Evolutionary conservation across 64 coral and sea anemone genomes (phyloP).

Genomic region (Exaiptasia diaphana): DNA sequence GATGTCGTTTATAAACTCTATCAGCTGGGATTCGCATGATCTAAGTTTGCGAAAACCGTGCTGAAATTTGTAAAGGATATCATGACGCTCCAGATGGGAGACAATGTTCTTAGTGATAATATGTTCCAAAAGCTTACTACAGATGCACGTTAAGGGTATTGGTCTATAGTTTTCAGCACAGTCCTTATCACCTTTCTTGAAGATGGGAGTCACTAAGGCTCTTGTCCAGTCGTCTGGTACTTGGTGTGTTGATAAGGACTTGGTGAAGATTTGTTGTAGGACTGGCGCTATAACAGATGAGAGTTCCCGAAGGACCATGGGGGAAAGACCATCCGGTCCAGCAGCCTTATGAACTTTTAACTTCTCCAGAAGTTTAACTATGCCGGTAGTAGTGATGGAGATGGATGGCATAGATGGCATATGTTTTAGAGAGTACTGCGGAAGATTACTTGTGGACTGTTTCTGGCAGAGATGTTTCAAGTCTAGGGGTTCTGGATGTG

Average conservation of each 20-base stretch:
- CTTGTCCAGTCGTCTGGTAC: constrained; percentile 30
- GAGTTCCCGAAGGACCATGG: constrained; percentile 1
- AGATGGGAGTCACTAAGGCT: not conserved
- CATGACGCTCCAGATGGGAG: not conserved
- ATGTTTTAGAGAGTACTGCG: not conserved
- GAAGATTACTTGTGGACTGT: not conserved
- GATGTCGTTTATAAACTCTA: too few species aligned
- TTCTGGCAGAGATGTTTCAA: not conserved
- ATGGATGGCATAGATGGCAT: not conserved
- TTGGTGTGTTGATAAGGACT: not conserved
- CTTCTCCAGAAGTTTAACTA: not conserved
- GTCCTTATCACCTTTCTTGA: constrained; percentile 36
- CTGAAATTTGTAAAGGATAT: not conserved
- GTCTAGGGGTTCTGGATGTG: too few species aligned
- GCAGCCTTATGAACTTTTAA: constrained; percentile 23
- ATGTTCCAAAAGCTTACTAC: constrained; percentile 31
- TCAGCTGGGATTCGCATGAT: not conserved
- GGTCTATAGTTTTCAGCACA: constrained; percentile 18
- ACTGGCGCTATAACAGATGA: constrained; percentile 27
- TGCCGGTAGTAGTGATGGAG: not conserved
- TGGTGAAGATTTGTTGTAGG: constrained; percentile 34
- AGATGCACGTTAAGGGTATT: constrained; percentile 49
- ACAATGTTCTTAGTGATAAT: constrained; percentile 45
- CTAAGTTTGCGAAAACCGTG: not conserved
- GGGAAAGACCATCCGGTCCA: constrained; percentile 1